These are phyloP conservation scores for Apodemus speciosus DNA, from an alignment of 2,113 vertebrate species.

Conservation along the genomic window DNA sequence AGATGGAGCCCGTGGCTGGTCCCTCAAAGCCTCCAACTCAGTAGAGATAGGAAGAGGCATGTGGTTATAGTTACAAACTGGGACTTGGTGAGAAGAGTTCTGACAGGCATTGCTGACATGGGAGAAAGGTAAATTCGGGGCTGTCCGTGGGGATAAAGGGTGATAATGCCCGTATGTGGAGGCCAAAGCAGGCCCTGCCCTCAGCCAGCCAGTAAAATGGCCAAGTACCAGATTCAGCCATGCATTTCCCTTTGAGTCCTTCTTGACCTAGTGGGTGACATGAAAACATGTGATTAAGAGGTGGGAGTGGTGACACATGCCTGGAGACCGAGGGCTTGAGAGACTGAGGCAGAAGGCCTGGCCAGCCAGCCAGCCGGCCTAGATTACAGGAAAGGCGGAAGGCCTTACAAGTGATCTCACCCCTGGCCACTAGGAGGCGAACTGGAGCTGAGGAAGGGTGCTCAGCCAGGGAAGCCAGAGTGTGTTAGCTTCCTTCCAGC, in stretches of 20 bases:
- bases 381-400: background rate
- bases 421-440: background rate
- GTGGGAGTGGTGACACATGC: background rate
- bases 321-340: background rate
- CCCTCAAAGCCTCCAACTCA: background rate
- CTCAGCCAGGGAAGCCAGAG: rapidly evolving
- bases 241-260: background rate
- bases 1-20: background rate
- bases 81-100: too few species aligned
- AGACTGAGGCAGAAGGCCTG: background rate
- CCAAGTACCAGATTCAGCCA: background rate
- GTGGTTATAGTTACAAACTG: background rate
- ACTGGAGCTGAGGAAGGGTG: background rate
- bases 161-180: background rate
- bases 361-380: background rate
- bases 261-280: background rate
- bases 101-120: rapidly evolving
- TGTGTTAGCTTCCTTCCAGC: background rate
- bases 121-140: too few species aligned
- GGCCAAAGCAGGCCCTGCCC: background rate
- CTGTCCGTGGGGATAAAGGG: rapidly evolving
- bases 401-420: background rate
- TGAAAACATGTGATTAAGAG: rapidly evolving
- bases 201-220: background rate
- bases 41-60: background rate